Evolutionary conservation across 2,888 invertebrate species (phyloP), one percentile per base, ranked within the genome.

Genomic region (Parnassius orleans): DNA sequence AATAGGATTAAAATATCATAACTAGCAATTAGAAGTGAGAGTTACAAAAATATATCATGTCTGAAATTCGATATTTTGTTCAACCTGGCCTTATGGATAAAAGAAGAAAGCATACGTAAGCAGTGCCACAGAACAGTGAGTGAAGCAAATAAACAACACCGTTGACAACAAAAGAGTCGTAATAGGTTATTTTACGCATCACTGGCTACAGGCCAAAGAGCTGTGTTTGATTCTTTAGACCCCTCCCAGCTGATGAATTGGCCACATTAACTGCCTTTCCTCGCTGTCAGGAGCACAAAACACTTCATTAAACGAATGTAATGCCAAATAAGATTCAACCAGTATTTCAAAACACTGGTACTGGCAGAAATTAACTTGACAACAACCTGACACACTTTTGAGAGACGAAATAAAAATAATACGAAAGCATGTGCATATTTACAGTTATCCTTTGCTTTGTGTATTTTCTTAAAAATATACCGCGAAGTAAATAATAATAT

Each of bases 171-270:
- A 82, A 83, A 82, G 79, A 75, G 71, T 68, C 70, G 71, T 78
- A 83, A 82, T 81, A 80, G 81, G 80, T 84, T 78, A 84, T 87
- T 86, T 83, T 72, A 71, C 75, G 76, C 76, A 71, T 71, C 71
- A 73, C 73, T 76, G 77, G 76, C 72, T 66, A 63, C 67, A 68
- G 70, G 73, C 75, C 75, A 83, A 81, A 76, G 77, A 73, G 73
- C 68, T 77, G 77, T 78, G 76, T 78, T 77, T 75, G 71, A 72
- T 75, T 76, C 72, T 44, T 42, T 14, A 54, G 50, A 58, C 63
- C 63, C 69, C 72, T 71, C 69, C 69, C 69, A 68, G 67, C 69
- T 69, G 69, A 70, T 68, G 69, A 71, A 74, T 74, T 70, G 68
- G 68, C 64, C 64, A 71, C 71, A 72, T 75, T 71, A 67, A 68